Evolutionary conservation across 2,797 vertebrate species (phyloP).

Genomic region (Arctocebus calabarensis): DNA sequence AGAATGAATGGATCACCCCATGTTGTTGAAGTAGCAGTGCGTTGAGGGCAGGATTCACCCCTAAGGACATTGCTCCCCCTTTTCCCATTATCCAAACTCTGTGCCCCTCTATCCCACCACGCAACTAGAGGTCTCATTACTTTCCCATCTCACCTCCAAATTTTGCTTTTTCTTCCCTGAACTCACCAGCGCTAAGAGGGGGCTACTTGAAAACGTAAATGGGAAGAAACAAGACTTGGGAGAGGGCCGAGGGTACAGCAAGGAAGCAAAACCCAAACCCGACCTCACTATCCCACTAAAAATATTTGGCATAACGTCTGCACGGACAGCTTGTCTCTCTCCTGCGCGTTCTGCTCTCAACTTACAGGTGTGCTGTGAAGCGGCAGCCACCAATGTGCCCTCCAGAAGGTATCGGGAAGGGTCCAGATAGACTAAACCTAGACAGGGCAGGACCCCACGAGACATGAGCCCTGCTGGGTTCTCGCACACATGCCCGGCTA

Average conservation of each 20-base stretch:
- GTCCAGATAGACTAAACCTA: neutral
- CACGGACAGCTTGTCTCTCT: neutral
- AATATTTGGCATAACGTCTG: rapidly evolving
- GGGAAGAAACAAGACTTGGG: neutral
- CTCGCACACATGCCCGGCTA: rapidly evolving
- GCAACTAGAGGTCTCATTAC: rapidly evolving
- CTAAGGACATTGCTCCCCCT: too few relatives aligned
- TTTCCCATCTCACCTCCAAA: neutral
- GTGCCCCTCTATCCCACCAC: neutral
- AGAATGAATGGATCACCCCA: rapidly evolving
- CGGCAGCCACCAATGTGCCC: too few relatives aligned
- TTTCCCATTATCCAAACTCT: neutral
- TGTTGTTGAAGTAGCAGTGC: rapidly evolving
- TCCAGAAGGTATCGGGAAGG: neutral
- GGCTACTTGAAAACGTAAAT: neutral
- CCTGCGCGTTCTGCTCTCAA: rapidly evolving
- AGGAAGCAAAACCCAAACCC: neutral
- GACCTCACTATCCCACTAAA: rapidly evolving
- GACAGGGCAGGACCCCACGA: rapidly evolving
- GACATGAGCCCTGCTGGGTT: neutral
- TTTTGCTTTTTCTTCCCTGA: neutral
- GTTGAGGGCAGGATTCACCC: neutral
- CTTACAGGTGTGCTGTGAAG: neutral
- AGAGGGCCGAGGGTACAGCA: rapidly evolving
- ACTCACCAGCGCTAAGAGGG: rapidly evolving